Conservation (phyloP, 1,140 invertebrate genomes). For the Diorhabda elongata region DNA sequence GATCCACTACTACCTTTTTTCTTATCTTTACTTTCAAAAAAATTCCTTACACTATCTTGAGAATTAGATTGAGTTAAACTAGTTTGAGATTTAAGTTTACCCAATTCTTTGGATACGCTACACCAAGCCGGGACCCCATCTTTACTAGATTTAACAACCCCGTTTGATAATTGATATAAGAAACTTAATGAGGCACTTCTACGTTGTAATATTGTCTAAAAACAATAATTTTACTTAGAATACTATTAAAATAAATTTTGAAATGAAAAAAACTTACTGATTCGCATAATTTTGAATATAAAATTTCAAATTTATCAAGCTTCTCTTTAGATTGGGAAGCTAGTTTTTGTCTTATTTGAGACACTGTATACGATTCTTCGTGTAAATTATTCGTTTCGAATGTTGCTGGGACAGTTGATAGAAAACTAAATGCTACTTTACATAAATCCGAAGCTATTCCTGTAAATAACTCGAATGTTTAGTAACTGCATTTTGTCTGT, state of each 20-base stretch:
- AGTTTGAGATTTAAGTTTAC: constrained; percentile 14
- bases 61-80: constrained; percentile 15
- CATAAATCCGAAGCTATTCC: constrained; percentile 33
- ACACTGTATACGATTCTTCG: constrained; percentile 35
- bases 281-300: constrained; percentile 40
- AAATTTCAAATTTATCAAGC: constrained; percentile 38
- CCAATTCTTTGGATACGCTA: constrained; percentile 21
- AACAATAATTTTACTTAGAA: not conserved
- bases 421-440: constrained; percentile 37
- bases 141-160: constrained; percentile 7
- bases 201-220: constrained; percentile 19
- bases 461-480: constrained; percentile 26
- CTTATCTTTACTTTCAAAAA: constrained; percentile 23
- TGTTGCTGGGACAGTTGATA: constrained; percentile 21
- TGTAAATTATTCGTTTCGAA: constrained; percentile 13
- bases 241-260: constrained; percentile 1
- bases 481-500: not conserved
- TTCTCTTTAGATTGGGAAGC: constrained; percentile 27
- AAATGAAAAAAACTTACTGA: constrained; percentile 32
- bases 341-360: constrained; percentile 36
- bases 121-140: constrained; percentile 1
- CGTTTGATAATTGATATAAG: constrained; percentile 23
- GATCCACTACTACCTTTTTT: constrained; percentile 26
- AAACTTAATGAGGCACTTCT: constrained; percentile 24
- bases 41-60: constrained; percentile 24